These are phyloP conservation scores for Noctua janthina DNA, from an alignment of 2,888 invertebrate species.

Conservation along the genomic window DNA sequence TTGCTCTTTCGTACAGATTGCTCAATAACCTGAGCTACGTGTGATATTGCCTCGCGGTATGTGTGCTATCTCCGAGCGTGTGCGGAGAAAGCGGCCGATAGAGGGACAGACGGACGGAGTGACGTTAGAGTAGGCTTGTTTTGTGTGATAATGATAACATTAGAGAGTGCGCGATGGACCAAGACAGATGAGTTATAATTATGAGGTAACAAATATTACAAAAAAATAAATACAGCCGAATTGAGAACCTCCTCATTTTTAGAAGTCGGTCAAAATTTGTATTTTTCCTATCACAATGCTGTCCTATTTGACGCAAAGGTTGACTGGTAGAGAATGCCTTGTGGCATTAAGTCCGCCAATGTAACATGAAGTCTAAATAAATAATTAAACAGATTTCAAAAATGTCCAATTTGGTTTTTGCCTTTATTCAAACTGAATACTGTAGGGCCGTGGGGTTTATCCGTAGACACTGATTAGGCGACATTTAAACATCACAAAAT, in stretches of 20 bases:
- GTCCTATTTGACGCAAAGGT: neutral
- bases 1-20: slow-evolving; percentile 18
- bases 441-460: neutral
- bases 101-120: slow-evolving; percentile 12
- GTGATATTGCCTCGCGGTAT: slow-evolving; percentile 20
- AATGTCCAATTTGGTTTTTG: neutral
- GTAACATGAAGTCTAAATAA: neutral
- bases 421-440: neutral
- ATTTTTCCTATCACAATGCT: neutral
- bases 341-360: neutral
- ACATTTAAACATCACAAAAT: neutral
- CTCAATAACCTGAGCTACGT: slow-evolving; percentile 13
- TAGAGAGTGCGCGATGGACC: slow-evolving; percentile 3
- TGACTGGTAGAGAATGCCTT: neutral
- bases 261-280: neutral
- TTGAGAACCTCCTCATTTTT: neutral
- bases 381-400: neutral
- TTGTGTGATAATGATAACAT: slow-evolving; percentile 31
- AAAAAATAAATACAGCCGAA: neutral
- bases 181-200: neutral
- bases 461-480: neutral
- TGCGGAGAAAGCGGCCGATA: slow-evolving; percentile 42
- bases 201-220: neutral
- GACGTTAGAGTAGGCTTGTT: slow-evolving; percentile 6
- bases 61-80: slow-evolving; percentile 37